Percentiles rank a stretch among this genome's conserved stretches.
Conservation (phyloP, 2,113 vertebrate genomes). For the Stegostoma tigrinum region DNA sequence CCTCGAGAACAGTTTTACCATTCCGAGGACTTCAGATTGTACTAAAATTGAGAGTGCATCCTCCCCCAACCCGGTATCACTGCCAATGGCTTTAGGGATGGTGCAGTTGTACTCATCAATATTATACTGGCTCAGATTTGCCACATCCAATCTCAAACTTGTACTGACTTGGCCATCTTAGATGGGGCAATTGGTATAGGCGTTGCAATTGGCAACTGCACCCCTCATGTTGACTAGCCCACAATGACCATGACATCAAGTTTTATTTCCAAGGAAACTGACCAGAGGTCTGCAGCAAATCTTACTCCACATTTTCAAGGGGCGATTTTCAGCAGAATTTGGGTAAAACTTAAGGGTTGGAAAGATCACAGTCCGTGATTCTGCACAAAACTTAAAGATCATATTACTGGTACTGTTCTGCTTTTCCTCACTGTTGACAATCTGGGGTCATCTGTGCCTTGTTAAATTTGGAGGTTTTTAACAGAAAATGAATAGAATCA, state of each 20-base stretch:
- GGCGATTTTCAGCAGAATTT: too few relatives aligned
- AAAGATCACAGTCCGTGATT: not conserved
- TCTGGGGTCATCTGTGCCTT: not conserved
- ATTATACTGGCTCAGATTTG: not conserved
- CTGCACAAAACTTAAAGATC: not conserved
- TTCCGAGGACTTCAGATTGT: not conserved
- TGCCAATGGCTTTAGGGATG: not conserved
- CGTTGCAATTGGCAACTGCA: not conserved
- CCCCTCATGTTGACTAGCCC: not conserved
- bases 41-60: not conserved
- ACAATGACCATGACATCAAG: too few relatives aligned
- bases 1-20: not conserved
- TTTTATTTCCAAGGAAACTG: not conserved
- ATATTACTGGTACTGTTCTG: not conserved
- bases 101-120: not conserved
- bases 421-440: not conserved
- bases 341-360: not conserved
- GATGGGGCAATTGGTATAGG: not conserved
- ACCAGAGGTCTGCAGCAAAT: not conserved
- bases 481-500: not conserved
- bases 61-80: too few relatives aligned
- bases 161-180: not conserved
- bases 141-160: not conserved
- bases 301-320: not conserved
- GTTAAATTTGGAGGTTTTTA: not conserved